A percentile compares a stretch with the other conserved stretches of the same genome.
These are phyloP conservation scores for Galaxea fascicularis DNA, from an alignment of 92 coral and sea anemone species.

Conservation along the genomic window DNA sequence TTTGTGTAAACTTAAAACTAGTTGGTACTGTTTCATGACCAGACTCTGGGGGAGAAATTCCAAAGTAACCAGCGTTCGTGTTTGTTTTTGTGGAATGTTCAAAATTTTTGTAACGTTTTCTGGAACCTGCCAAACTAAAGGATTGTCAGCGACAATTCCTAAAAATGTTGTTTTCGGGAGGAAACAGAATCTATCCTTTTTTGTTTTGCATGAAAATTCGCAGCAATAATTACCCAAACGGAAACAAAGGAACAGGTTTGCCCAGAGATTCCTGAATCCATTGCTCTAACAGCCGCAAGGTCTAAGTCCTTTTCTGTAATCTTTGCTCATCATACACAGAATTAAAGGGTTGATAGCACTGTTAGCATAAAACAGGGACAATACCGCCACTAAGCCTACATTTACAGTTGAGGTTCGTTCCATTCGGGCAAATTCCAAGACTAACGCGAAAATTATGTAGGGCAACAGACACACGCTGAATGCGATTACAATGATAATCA, in stretches of 20 bases:
- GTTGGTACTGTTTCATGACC: no score
- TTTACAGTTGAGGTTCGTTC: slow-evolving; percentile 46
- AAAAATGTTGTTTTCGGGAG: no score
- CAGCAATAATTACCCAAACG: not conserved
- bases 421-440: slow-evolving; percentile 74
- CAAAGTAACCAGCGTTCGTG: no score
- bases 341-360: slow-evolving; percentile 95
- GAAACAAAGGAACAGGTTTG: not conserved
- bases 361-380: slow-evolving; percentile 87
- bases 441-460: slow-evolving; percentile 66
- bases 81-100: no score
- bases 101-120: no score
- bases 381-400: slow-evolving; percentile 77
- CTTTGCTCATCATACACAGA: slow-evolving; percentile 97
- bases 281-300: slow-evolving; percentile 77
- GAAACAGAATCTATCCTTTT: no score
- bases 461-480: slow-evolving; percentile 91
- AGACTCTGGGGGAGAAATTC: no score
- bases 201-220: no score
- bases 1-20: no score
- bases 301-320: slow-evolving; percentile 82
- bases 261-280: not conserved
- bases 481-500: slow-evolving; percentile 88
- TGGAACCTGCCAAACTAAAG: no score
- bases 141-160: no score